Percentiles rank a stretch among this genome's conserved stretches.
Evolutionary conservation across 2,888 invertebrate species (phyloP).

Genomic region (Harpagoxenus sublaevis): DNA sequence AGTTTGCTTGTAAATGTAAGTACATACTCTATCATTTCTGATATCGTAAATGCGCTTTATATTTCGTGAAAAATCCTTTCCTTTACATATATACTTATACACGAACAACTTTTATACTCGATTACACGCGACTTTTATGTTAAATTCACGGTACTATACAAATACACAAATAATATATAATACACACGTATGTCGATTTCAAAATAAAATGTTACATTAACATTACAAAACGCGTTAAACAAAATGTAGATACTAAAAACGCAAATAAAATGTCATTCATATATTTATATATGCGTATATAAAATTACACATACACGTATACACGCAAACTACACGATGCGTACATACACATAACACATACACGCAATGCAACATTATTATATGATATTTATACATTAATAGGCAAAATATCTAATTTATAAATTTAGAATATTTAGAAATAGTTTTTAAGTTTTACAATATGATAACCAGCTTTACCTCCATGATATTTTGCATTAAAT

Average conservation of each 20-base stretch:
- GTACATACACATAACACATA: constrained; percentile 5
- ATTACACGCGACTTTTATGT: neutral
- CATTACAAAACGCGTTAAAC: neutral
- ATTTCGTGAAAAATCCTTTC: neutral
- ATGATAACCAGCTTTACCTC: neutral
- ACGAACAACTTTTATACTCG: constrained; percentile 16
- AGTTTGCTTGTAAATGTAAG: constrained; percentile 22
- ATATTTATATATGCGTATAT: neutral
- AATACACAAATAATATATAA: neutral
- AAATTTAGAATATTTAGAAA: constrained; percentile 32
- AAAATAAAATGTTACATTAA: constrained; percentile 12
- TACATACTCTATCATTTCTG: neutral
- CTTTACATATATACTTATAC: neutral
- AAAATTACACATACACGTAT: neutral
- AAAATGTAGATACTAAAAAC: neutral
- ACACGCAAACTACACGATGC: neutral
- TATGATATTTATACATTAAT: constrained; percentile 4
- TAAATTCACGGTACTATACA: constrained; percentile 2
- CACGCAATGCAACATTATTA: neutral
- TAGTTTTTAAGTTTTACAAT: constrained; percentile 26
- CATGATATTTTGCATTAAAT: constrained; percentile 15
- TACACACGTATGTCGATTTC: neutral
- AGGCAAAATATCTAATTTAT: neutral
- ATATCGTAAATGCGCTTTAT: neutral
- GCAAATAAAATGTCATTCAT: neutral